Evolutionary conservation across 2,797 vertebrate genomes (phyloP), one percentile per base, ranked within the genome.

Genomic region (Rhodeus uyekii): DNA sequence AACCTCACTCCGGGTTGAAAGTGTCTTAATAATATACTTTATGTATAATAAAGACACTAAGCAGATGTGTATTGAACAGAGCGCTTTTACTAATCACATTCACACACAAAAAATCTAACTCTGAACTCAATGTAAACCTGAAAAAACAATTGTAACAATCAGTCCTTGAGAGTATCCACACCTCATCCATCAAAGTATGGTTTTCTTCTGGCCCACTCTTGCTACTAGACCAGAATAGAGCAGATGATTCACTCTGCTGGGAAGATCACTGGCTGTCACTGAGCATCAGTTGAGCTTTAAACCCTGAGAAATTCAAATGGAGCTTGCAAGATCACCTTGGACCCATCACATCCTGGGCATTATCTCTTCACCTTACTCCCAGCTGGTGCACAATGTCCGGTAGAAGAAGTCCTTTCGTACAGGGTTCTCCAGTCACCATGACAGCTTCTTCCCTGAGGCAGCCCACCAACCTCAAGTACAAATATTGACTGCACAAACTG

Each of bases 191-290:
- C 22, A 34, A 27, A 73, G 22, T 74, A 12, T n/a, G 71, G 8
- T 53, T 53, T n/a, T 14, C 46, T 36, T 53, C 34, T 73, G n/a
- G 50, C n/a, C 34, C 5, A 27, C n/a, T 38, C 34, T n/a, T 27
- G 69, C 27, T 71, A 5, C 61, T 19, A 22, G 9, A 29, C 16
- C 7, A 39, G 32, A 18, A 67, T 24, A 46, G 8, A 46, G 67
- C 16, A 6, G 27, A 36, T 73, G n/a, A 42, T 60, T 42, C 3
- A 1, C 53, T 60, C 53, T 22, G 73, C 36, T 75, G 53, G 50
- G 53, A 75, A 75, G 72, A 75, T 58, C 72, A 75, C n/a, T 39
- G 50, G n/a, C 53, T 39, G 73, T 39, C 71, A 38, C 48, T 48
- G 50, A 24, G 32, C 7, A 55, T 72, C 71, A 55, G 22, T 9